A percentile compares a stretch with the other conserved stretches of the same genome.
phyloP scores from a whole-genome alignment of 2,888 invertebrate species.

The Phalera bucephala region DNA sequence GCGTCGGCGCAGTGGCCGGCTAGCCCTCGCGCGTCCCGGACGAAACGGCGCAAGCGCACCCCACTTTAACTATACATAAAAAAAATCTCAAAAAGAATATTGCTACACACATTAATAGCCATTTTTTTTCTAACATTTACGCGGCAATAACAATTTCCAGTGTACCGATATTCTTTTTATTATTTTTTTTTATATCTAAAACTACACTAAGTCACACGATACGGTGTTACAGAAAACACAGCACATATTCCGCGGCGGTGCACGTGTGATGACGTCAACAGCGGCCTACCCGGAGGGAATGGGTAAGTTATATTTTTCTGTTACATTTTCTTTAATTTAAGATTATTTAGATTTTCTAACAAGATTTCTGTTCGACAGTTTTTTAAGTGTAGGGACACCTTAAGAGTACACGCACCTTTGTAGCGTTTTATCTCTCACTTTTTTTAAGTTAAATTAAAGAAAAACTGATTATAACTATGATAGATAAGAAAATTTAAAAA shows the following conservation, averaged over 20 bases:
- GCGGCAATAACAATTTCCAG: conserved; percentile 20
- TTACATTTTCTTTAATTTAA: conserved; percentile 24
- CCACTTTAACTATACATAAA: conserved; percentile 25
- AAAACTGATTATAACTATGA: too few relatives aligned
- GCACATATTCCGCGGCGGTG: conserved; percentile 35
- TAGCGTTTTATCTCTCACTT: too few relatives aligned
- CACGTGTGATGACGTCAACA: conserved; percentile 65
- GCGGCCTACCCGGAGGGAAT: conserved; percentile 52
- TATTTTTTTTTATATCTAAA: too few relatives aligned
- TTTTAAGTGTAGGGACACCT: too few relatives aligned
- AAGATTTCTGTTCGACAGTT: conserved; percentile 12
- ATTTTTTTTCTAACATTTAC: conserved; percentile 18
- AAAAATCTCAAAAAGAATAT: conserved; percentile 24
- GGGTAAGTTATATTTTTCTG: conserved; percentile 50
- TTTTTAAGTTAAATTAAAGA: too few relatives aligned
- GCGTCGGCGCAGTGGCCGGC: conserved; percentile 62
- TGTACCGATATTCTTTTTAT: conserved; percentile 34
- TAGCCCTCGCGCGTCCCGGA: conserved; percentile 68
- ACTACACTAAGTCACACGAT: conserved; percentile 15
- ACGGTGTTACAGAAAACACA: conserved; percentile 32
- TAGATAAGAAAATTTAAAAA: too few relatives aligned
- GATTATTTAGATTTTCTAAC: conserved; percentile 14
- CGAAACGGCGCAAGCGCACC: conserved; percentile 43
- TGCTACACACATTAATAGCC: conserved; percentile 17
- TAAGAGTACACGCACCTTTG: too few relatives aligned